Base-by-base conservation (phyloP, 1,140 invertebrate species). In the Formica exsecta region DNA sequence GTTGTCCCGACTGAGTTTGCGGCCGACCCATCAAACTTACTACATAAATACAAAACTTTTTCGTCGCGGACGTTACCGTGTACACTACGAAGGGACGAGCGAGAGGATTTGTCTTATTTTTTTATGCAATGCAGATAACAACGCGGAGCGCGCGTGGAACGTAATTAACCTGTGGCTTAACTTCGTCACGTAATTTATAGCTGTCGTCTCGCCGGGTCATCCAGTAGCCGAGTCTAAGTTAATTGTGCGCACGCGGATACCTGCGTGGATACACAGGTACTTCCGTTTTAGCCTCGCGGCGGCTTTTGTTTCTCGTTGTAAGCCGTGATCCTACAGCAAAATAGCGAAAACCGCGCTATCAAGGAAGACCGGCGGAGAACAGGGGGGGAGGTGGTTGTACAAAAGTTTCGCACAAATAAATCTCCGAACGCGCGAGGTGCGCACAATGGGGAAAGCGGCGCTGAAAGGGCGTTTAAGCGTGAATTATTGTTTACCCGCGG, bases 351-450 rank as follows among this genome's bases (percentile, higher is more conserved):
- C 80, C 85, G 25, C 73, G 22, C 85, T 90, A 90, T 90, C 89
- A 70, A 86, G 73, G 80, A 87, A 90, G 77, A 80, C 75, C 81
- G 86, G 85, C 71, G 36, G 84, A 22, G 44, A 36, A 32, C 59
- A 4, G 41, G 22, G 6, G 22, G 11, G 62, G 48, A 48, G 59
- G 13, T 62, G 76, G 54, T 61, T 81, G 83, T 90, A 90, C 90
- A 90, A 91, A 91, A 91, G 90, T 91, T 91, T 91, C 64, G 87
- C 59, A 74, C 57, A 88, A 92, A 92, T 92, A 91, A 91, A 92
- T 91, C 87, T 92, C 83, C 74, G 80, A 73, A 80, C 86, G 85
- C 85, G 86, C 86, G 86, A 88, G 89, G 88, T 89, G 86, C 86
- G 87, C 87, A 92, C 91, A 92, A 92, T 91, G 85, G 90, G 48